Evolutionary conservation across 1,140 invertebrate genomes (phyloP).

Genomic region (Centruroides vittatus): DNA sequence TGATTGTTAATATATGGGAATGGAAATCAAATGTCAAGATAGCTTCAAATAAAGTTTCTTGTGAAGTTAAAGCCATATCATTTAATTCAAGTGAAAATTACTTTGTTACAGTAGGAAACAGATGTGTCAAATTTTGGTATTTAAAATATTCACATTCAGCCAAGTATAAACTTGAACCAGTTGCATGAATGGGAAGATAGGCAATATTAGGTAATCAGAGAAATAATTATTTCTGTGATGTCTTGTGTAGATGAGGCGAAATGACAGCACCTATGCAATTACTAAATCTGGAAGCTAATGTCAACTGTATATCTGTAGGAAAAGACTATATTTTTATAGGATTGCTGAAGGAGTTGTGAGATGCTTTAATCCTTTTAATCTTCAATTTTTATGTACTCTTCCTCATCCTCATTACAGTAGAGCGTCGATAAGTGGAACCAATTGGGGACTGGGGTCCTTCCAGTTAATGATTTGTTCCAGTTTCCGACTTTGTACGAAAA

Average conservation of each 20-base stretch:
- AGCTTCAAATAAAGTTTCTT: conserved; percentile 87
- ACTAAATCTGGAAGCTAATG: conserved; percentile 54
- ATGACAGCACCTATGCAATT: conserved; percentile 73
- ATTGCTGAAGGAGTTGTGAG: conserved; percentile 85
- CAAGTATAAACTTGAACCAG: not conserved
- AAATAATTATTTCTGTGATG: conserved; percentile 92
- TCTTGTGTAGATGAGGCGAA: conserved; percentile 68
- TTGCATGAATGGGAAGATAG: conserved; percentile 73
- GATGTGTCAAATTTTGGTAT: conserved; percentile 95
- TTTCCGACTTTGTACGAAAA: too few species aligned
- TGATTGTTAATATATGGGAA: conserved; percentile 96
- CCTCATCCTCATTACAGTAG: conserved; percentile 75
- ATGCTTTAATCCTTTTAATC: conserved; percentile 68
- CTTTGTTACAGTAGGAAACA: conserved; percentile 89
- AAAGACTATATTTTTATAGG: conserved; percentile 81
- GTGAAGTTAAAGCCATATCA: conserved; percentile 66
- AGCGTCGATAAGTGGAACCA: too few species aligned
- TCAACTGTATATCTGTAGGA: conserved; percentile 75
- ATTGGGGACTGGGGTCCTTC: too few species aligned
- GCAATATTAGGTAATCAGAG: conserved; percentile 86
- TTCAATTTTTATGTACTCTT: conserved; percentile 67
- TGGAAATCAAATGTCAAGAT: conserved; percentile 84
- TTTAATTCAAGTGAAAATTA: conserved; percentile 85
- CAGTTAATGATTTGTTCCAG: too few species aligned
- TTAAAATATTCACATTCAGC: too few species aligned